Conservation (phyloP, 2,888 invertebrate species). For the Thera obeliscata region DNA sequence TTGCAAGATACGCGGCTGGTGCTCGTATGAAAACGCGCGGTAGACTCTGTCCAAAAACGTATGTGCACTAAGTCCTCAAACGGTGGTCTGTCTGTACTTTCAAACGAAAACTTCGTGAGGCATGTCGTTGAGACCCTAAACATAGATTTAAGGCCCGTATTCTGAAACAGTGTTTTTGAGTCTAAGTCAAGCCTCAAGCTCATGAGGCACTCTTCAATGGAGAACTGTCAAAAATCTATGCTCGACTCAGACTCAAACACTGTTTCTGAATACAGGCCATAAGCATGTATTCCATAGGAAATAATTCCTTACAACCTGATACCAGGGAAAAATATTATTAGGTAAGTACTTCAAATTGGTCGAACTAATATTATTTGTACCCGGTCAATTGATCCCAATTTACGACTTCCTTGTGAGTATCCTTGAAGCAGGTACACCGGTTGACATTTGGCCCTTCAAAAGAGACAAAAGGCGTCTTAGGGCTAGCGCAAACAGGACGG, state of each 20-base stretch:
- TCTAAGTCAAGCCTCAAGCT: too few relatives aligned
- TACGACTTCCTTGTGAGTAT: constrained; percentile 42
- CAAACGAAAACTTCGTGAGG: too few relatives aligned
- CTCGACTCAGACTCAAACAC: too few relatives aligned
- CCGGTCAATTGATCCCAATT: constrained; percentile 40
- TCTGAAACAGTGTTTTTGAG: too few relatives aligned
- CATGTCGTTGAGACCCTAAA: too few relatives aligned
- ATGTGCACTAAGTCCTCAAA: too few relatives aligned
- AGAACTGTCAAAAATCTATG: too few relatives aligned
- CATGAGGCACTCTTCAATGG: too few relatives aligned
- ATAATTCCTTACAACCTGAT: background rate
- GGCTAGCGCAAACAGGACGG: constrained; percentile 19
- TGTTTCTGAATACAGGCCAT: too few relatives aligned
- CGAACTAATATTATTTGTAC: constrained; percentile 23
- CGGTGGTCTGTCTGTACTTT: too few relatives aligned
- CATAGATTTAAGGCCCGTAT: too few relatives aligned
- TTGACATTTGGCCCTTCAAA: constrained; percentile 61
- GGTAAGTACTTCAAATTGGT: background rate
- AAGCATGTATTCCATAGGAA: background rate
- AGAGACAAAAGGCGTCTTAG: constrained; percentile 59
- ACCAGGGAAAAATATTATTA: constrained; percentile 1
- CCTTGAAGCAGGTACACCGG: constrained; percentile 44
- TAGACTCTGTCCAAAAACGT: background rate
- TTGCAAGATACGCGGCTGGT: background rate
- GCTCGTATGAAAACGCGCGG: background rate